Conservation (phyloP, 2,888 invertebrate genomes). For the Heteromyza rotundicornis region DNA sequence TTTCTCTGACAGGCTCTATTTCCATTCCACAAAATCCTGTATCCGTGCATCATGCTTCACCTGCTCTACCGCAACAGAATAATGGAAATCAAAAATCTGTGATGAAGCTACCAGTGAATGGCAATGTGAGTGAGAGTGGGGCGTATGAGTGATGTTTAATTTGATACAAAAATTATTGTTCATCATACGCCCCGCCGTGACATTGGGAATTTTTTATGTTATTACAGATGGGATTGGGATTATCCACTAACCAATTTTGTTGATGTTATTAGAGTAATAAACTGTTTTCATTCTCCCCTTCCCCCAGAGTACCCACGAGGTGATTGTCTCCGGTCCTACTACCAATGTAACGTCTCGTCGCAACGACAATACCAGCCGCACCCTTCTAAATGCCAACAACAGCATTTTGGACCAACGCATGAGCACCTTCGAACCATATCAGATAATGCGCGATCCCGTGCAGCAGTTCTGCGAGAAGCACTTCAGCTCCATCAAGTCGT, state of each 20-base stretch:
- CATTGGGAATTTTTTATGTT: not conserved
- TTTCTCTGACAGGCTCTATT: constrained; percentile 48
- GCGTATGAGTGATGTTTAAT: not conserved
- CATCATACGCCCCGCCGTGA: too few species aligned
- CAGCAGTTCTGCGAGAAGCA: constrained; percentile 97
- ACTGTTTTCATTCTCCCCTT: not conserved
- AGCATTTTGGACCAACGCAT: constrained; percentile 68
- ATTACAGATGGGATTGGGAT: too few species aligned
- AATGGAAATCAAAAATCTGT: constrained; percentile 61
- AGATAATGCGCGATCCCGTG: constrained; percentile 85
- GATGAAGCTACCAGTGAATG: constrained; percentile 60
- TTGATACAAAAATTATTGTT: too few species aligned
- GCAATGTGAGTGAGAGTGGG: constrained; percentile 45
- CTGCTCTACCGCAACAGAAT: constrained; percentile 55
- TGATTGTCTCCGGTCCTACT: constrained; percentile 69
- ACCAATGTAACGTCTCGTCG: constrained; percentile 71
- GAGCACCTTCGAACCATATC: constrained; percentile 87
- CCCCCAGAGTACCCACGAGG: constrained; percentile 54
- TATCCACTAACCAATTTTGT: too few species aligned
- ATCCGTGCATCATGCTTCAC: constrained; percentile 62
- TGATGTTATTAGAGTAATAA: not conserved
- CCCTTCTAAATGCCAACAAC: constrained; percentile 69
- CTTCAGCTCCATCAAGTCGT: constrained; percentile 86
- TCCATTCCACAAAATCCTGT: constrained; percentile 59
- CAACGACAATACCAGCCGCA: constrained; percentile 79